A percentile compares a stretch with the other conserved stretches of the same genome.
Conservation (phyloP, 2,888 invertebrate genomes). For the Cremastinae sp. region DNA sequence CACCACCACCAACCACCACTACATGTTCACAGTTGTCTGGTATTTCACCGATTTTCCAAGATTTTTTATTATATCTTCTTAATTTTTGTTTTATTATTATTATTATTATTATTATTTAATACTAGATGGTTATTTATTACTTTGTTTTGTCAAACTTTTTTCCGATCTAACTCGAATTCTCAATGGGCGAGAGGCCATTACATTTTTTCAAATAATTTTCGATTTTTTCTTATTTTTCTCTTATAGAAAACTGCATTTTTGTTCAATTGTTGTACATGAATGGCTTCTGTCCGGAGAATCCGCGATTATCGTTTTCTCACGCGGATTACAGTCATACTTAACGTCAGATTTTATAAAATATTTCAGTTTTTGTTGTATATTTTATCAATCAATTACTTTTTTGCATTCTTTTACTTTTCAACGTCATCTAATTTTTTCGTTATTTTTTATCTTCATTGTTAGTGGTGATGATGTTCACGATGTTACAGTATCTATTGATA, state of each 20-base stretch:
- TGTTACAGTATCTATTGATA: constrained; percentile 74
- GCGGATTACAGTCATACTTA: constrained; percentile 61
- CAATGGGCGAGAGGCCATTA: constrained; percentile 36
- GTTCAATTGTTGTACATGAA: not conserved
- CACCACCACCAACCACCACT: constrained; percentile 75
- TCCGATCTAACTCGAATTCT: constrained; percentile 49
- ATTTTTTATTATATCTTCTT: constrained; percentile 70
- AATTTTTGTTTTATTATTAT: constrained; percentile 16
- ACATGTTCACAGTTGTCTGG: constrained; percentile 80
- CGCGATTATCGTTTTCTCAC: constrained; percentile 50
- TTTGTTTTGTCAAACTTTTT: constrained; percentile 36
- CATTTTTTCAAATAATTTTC: not conserved
- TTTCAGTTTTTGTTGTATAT: constrained; percentile 68
- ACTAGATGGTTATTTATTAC: constrained; percentile 12
- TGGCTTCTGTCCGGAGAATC: constrained; percentile 60
- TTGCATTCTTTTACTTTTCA: constrained; percentile 24
- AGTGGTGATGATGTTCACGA: constrained; percentile 71
- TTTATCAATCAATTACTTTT: constrained; percentile 19
- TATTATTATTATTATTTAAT: constrained; percentile 27
- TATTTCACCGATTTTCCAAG: constrained; percentile 79
- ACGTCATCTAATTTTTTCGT: constrained; percentile 32
- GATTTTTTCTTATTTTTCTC: not conserved
- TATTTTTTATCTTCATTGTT: constrained; percentile 51
- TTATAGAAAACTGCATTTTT: not conserved
- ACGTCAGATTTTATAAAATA: constrained; percentile 70